Conservation (phyloP, 2,797 vertebrate species). For the Brotula barbata region DNA sequence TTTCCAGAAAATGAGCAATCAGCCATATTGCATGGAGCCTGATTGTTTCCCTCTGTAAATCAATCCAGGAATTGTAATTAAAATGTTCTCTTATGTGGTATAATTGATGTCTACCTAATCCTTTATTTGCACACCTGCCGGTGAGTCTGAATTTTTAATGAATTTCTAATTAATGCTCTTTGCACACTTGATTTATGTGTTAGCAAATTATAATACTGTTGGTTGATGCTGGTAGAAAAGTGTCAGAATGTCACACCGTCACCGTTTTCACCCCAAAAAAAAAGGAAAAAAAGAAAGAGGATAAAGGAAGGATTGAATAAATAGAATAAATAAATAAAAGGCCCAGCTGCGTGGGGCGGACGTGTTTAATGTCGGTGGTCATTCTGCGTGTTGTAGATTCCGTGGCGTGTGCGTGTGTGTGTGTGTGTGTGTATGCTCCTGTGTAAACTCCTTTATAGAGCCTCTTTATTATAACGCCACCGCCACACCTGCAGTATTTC, state of each 20-base stretch:
- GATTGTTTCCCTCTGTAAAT: conserved; percentile 84
- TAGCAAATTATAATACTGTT: conserved; percentile 75
- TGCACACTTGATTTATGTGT: conserved; percentile 83
- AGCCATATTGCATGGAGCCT: conserved; percentile 76
- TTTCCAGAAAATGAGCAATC: conserved; percentile 82
- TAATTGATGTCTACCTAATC: conserved; percentile 86
- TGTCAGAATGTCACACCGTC: conserved; percentile 56
- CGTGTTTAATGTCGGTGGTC: too few relatives aligned
- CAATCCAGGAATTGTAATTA: conserved; percentile 85
- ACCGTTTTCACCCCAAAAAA: conserved; percentile 28
- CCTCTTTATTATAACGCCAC: conserved; percentile 13
- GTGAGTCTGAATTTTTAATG: conserved; percentile 85
- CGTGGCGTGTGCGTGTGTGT: not conserved
- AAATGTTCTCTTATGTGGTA: conserved; percentile 84
- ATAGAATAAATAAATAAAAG: conserved; percentile 32
- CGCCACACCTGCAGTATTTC: conserved; percentile 10
- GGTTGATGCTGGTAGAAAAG: conserved; percentile 66
- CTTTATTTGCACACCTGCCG: conserved; percentile 88
- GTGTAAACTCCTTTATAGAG: conserved; percentile 20
- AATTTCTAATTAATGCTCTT: conserved; percentile 87
- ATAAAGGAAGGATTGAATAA: too few relatives aligned
- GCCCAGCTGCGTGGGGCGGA: conserved; percentile 40
- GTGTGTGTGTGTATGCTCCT: conserved; percentile 29
- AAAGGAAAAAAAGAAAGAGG: too few relatives aligned
- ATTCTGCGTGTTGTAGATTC: conserved; percentile 19